Conservation (phyloP, 2,888 invertebrate species). For the Blomia tropicalis region DNA sequence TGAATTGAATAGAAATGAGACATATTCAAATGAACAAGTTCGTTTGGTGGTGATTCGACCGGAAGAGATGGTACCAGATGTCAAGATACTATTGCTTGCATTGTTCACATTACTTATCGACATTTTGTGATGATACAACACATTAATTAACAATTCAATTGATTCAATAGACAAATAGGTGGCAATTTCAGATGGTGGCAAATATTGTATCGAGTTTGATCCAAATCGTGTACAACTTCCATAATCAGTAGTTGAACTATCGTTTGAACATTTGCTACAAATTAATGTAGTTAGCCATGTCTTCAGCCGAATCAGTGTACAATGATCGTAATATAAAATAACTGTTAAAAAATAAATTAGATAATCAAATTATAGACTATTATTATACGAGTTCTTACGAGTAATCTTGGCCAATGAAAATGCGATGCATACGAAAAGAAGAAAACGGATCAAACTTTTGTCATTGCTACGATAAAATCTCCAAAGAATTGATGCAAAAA, state of each 20-base stretch:
- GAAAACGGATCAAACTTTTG: neutral
- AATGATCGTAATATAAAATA: neutral
- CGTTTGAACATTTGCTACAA: neutral
- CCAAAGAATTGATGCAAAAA: constrained; percentile 1
- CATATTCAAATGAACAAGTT: neutral
- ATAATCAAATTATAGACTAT: neutral
- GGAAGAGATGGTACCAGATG: neutral
- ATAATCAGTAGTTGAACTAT: neutral
- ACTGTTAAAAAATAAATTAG: neutral
- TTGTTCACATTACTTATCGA: neutral
- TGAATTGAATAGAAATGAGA: neutral
- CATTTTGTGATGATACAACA: constrained; percentile 2
- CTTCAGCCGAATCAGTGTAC: neutral
- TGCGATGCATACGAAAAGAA: neutral
- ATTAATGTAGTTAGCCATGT: neutral
- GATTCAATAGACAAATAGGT: neutral
- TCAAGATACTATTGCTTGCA: neutral
- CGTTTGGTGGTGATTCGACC: neutral
- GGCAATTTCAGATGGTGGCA: neutral
- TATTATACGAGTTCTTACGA: neutral
- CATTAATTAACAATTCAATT: neutral
- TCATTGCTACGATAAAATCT: constrained; percentile 1
- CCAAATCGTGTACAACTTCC: neutral
- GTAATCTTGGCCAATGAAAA: constrained; percentile 1
- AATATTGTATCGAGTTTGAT: neutral